Percentiles rank a stretch among this genome's conserved stretches.
Conservation (phyloP, 2,113 vertebrate species). For the Salvelinus sp. region DNA sequence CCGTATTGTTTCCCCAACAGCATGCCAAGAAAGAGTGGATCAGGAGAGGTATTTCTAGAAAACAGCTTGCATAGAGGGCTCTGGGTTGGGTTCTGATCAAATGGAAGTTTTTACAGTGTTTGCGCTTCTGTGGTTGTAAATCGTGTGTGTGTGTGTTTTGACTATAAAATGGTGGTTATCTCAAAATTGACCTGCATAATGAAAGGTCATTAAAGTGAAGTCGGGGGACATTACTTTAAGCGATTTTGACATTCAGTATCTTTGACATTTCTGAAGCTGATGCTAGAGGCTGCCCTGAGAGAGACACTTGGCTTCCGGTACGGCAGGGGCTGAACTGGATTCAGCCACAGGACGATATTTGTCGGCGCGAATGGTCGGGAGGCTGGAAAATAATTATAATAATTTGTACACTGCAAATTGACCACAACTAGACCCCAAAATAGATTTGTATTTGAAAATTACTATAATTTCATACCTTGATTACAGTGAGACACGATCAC, state of each 20-base stretch:
- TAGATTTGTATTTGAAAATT: too few species aligned
- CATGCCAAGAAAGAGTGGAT: background rate
- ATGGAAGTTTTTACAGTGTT: too few species aligned
- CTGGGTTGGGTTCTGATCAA: background rate
- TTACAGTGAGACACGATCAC: too few species aligned
- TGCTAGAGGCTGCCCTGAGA: conserved; percentile 1
- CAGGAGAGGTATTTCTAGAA: background rate
- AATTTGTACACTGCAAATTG: too few species aligned
- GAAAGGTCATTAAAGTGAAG: background rate
- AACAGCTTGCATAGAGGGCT: background rate
- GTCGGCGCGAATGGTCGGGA: too few species aligned
- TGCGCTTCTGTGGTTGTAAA: too few species aligned
- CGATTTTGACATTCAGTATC: background rate
- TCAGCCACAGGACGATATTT: too few species aligned
- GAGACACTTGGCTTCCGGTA: background rate
- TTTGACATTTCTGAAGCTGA: background rate
- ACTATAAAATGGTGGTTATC: background rate
- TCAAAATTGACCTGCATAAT: background rate
- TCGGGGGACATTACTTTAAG: conserved; percentile 1
- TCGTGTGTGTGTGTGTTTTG: background rate
- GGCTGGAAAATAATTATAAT: too few species aligned
- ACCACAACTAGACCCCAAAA: too few species aligned
- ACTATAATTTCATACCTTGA: too few species aligned
- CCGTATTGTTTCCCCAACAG: too few species aligned
- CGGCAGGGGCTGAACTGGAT: too few species aligned